phyloP scores from a whole-genome alignment of 2,888 invertebrate species.

The Cerastis leucographa region DNA sequence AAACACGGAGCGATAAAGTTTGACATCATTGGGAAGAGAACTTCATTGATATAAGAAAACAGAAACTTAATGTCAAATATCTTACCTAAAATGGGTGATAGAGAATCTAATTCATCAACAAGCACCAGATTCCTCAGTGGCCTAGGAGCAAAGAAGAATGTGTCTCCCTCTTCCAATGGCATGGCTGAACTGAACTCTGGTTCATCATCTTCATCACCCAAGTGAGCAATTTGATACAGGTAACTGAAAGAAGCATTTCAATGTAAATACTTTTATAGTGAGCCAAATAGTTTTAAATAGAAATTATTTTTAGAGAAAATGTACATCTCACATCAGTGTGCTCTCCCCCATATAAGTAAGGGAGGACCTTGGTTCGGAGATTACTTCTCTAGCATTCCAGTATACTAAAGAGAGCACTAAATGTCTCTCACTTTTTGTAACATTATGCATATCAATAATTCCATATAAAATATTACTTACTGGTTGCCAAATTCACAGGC shows the following conservation, averaged over 20 bases:
- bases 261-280: not conserved
- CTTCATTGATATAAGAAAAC: not conserved
- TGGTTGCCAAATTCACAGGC: slow-evolving; percentile 99
- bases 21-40: slow-evolving; percentile 48
- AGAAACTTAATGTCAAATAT: not conserved
- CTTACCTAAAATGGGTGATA: slow-evolving; percentile 97
- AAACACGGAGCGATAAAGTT: slow-evolving; percentile 80
- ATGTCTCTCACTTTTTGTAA: slow-evolving; percentile 68
- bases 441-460: slow-evolving; percentile 63
- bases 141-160: slow-evolving; percentile 99
- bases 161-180: slow-evolving; percentile 99
- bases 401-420: slow-evolving; percentile 73
- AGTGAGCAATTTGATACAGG: slow-evolving; percentile 99
- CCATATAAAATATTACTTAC: slow-evolving; percentile 92
- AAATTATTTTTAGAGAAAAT: slow-evolving; percentile 58
- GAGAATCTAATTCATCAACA: slow-evolving; percentile 99
- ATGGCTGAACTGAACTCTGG: slow-evolving; percentile 99
- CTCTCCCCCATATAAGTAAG: slow-evolving; percentile 86
- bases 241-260: slow-evolving; percentile 91
- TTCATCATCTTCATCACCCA: slow-evolving; percentile 99
- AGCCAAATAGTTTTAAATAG: no score
- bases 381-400: slow-evolving; percentile 84
- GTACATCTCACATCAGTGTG: slow-evolving; percentile 92
- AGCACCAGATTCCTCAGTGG: slow-evolving; percentile 97
- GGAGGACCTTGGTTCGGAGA: slow-evolving; percentile 92